phyloP scores from a whole-genome alignment of 53 echinoderm and acorn worm genomes.

The Temnopleurus reevesii region DNA sequence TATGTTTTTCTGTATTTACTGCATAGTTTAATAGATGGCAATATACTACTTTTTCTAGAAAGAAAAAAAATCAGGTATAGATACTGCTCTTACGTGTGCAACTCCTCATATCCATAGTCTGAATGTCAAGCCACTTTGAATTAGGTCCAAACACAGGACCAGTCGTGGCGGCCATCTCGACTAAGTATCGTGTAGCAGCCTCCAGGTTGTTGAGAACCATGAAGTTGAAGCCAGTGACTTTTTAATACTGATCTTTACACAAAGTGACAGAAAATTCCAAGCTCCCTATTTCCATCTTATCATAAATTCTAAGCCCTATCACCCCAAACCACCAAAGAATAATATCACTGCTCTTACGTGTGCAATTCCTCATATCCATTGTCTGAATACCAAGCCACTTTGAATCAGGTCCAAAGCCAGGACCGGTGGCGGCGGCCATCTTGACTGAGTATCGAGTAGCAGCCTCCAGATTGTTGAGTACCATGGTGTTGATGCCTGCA shows the following conservation, averaged over 20 bases:
- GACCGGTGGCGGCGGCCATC: conserved; percentile 76
- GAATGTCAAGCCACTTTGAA: conserved; percentile 61
- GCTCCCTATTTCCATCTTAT: neutral
- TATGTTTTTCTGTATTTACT: too few species aligned
- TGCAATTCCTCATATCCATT: conserved; percentile 51
- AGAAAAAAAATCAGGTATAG: too few species aligned
- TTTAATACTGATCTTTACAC: too few species aligned
- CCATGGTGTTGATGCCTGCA: conserved; percentile 11
- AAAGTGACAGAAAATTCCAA: too few species aligned
- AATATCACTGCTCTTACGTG: conserved; percentile 42
- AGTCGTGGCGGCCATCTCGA: conserved; percentile 80
- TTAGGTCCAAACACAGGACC: conserved; percentile 67
- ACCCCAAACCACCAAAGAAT: neutral
- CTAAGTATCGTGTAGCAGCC: conserved; percentile 61
- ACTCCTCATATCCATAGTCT: conserved; percentile 58
- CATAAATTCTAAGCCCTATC: too few species aligned
- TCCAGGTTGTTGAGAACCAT: conserved; percentile 50
- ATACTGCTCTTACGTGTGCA: conserved; percentile 60
- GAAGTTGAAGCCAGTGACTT: neutral
- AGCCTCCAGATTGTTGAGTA: conserved; percentile 50
- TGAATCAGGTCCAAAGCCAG: conserved; percentile 73
- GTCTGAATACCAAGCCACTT: conserved; percentile 64
- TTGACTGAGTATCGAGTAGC: conserved; percentile 65
- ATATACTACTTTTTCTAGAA: too few species aligned
- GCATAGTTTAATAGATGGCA: too few species aligned